Evolutionary conservation across 2,888 invertebrate genomes (phyloP).

Genomic region (Dasypogon diadema): DNA sequence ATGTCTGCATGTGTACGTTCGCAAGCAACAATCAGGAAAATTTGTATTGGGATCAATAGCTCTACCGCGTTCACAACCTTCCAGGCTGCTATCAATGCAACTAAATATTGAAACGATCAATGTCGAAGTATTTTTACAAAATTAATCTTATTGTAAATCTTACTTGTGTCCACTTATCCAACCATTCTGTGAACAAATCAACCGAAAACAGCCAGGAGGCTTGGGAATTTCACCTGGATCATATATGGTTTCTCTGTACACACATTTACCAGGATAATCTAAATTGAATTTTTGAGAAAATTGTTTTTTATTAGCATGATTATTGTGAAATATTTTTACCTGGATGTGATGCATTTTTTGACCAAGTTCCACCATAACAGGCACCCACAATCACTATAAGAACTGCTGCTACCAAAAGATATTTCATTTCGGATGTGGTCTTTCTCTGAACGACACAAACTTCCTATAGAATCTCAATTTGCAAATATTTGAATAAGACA

Average conservation of each 20-base stretch:
- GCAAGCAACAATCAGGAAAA: constrained; percentile 19
- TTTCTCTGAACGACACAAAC: neutral
- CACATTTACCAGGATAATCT: constrained; percentile 25
- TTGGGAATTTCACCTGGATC: constrained; percentile 1
- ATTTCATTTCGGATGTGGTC: neutral
- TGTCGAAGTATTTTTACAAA: too few relatives aligned
- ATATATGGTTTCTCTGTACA: neutral
- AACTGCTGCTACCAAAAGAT: neutral
- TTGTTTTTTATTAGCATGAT: too few relatives aligned
- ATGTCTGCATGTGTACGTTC: constrained; percentile 1
- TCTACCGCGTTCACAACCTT: constrained; percentile 2
- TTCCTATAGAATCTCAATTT: too few relatives aligned
- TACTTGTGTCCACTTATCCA: constrained; percentile 25
- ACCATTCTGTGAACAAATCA: neutral
- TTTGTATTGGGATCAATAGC: neutral
- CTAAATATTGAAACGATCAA: too few relatives aligned
- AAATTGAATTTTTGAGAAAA: too few relatives aligned
- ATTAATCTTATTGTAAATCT: neutral
- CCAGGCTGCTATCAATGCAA: neutral
- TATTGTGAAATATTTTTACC: neutral
- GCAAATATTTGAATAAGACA: neutral
- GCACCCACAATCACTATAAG: neutral
- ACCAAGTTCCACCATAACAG: constrained; percentile 1
- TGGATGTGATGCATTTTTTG: constrained; percentile 21
- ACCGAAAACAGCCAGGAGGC: neutral